Evolutionary conservation across 2,888 invertebrate genomes (phyloP), one percentile per base, ranked within the genome.

Genomic region (Xylota sylvarum): DNA sequence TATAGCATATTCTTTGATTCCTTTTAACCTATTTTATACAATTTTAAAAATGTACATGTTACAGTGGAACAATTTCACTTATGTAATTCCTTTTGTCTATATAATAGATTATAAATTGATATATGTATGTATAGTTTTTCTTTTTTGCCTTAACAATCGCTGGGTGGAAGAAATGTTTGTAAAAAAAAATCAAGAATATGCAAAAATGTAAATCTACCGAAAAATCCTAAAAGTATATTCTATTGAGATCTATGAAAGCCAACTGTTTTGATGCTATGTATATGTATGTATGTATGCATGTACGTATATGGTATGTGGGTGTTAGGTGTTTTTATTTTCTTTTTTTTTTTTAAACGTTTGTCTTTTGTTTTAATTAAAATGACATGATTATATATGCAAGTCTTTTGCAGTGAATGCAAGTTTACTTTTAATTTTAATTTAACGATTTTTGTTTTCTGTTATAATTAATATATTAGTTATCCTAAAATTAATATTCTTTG

Each of bases 221-320:
- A 73, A 78, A 27, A 35, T 73, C 23, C 48, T 62, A 60, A 65
- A 23, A 48, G 17, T 73, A 37, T 58, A 73, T 73, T 85, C 76
- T 85, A 85, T 85, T 85, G 85, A 85, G 85, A 85, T 85, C 85
- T 80, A 27, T 72, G 85, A 85, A 85, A 85, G 85, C 85, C 80
- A 80, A 81, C 55, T 65, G 80, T 55, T 67, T 76, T 74, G 84
- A 85, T 76, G 80, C 79, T 79, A 79, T 79, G 37, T 85, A 78
- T 73, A 73, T 58, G 17, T 72, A 19, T 30, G 52, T n/a, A 55
- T 35, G 35, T 35, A 9, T 5, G 35, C n/a, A 73, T 58, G 17
- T 72, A 19, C 19, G 52, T n/a, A 23, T 73, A 52, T 37, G 35
- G 27, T 48, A 43, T 60, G 27, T 32, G 62, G 52, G 35, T 50